Percentiles rank a stretch among this genome's conserved stretches.
Evolutionary conservation across 2,113 vertebrate species (phyloP).

Genomic region (Hemicordylus capensis): DNA sequence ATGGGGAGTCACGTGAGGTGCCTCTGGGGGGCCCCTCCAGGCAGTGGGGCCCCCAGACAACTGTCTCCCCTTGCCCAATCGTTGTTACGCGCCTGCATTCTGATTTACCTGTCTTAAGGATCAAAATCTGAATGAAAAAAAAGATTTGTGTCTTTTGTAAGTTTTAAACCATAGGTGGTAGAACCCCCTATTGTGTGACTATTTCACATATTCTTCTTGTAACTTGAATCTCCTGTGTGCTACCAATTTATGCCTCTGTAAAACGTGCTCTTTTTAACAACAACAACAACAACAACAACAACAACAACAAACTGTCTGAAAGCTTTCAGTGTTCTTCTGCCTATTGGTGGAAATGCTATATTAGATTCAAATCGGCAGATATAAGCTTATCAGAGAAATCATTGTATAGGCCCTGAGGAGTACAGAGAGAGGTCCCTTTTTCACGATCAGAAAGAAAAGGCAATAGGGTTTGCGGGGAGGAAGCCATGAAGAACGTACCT

Average conservation of each 20-base stretch:
- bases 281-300: no score
- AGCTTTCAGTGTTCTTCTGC: not conserved
- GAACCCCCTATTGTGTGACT: not conserved
- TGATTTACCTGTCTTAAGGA: not conserved
- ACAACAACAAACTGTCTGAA: not conserved
- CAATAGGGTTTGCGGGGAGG: no score
- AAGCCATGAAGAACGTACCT: no score
- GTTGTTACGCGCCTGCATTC: no score
- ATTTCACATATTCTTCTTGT: not conserved
- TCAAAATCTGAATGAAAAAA: not conserved
- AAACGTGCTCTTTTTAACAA: not conserved
- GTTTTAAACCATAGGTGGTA: not conserved
- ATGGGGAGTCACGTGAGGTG: no score
- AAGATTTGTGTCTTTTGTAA: not conserved
- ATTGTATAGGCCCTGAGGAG: conserved; percentile 6
- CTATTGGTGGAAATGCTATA: not conserved
- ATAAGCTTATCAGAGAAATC: not conserved
- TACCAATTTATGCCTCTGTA: not conserved
- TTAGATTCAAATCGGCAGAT: not conserved
- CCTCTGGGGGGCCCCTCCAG: no score
- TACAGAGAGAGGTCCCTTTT: conserved; percentile 34
- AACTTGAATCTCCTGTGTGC: not conserved
- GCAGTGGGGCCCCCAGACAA: no score
- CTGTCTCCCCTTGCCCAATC: no score
- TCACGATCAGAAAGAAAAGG: no score